Conservation (phyloP, 2,113 vertebrate genomes). For the Acanthisitta chloris region DNA sequence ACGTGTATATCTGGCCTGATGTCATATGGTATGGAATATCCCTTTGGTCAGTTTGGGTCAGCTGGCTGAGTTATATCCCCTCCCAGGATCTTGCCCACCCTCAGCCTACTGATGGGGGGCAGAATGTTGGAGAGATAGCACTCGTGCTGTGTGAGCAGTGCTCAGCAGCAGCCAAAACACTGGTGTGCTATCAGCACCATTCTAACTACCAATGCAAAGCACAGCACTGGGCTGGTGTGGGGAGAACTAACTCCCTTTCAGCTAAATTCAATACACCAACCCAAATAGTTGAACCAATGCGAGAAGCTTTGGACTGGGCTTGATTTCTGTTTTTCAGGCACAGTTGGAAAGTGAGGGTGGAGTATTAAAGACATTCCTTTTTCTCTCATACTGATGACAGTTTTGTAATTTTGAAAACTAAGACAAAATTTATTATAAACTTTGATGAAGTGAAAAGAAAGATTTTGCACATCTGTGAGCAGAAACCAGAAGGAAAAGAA, state of each 20-base stretch:
- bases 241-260: rapidly evolving
- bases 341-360: neutral
- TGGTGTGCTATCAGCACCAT: neutral
- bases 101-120: rapidly evolving
- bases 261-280: neutral
- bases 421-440: neutral
- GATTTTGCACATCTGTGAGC: neutral
- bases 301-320: neutral
- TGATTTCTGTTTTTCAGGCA: neutral
- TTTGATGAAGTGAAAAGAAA: neutral
- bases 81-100: neutral
- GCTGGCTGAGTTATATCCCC: no score
- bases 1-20: neutral
- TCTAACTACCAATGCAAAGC: neutral
- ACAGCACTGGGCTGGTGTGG: neutral
- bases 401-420: neutral
- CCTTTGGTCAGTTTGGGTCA: neutral
- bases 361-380: neutral
- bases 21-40: neutral
- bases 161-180: neutral
- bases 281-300: neutral
- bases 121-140: neutral
- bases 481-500: neutral
- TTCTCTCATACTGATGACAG: neutral
- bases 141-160: neutral